Evolutionary conservation across 1,140 invertebrate species (phyloP).

Genomic region (Diprion similis): DNA sequence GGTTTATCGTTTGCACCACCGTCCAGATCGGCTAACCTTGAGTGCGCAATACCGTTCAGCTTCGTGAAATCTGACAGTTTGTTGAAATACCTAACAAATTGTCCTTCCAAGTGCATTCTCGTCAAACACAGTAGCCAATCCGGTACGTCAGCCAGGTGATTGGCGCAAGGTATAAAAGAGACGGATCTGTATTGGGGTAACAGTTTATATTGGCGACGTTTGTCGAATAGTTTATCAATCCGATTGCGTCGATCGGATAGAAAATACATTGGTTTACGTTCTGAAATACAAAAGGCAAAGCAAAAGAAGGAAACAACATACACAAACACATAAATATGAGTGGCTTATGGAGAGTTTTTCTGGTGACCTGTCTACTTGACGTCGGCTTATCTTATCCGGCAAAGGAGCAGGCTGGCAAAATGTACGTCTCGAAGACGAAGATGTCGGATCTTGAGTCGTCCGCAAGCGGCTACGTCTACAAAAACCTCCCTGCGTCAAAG

Average conservation of each 20-base stretch:
- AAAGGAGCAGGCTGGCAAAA: background rate
- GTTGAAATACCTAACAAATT: constrained; percentile 29
- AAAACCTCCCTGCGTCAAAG: constrained; percentile 18
- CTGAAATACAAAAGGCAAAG: background rate
- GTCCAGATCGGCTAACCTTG: constrained; percentile 16
- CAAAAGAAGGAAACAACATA: background rate
- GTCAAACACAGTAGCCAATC: constrained; percentile 27
- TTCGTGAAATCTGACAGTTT: constrained; percentile 34
- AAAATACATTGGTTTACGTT: no score
- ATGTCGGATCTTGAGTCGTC: background rate
- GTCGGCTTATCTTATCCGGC: constrained; percentile 15
- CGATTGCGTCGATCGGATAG: no score
- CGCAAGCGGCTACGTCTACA: constrained; percentile 17
- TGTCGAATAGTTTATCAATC: background rate
- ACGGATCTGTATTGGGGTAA: constrained; percentile 29
- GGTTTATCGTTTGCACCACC: constrained; percentile 17
- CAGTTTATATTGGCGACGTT: constrained; percentile 40
- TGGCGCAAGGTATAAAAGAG: constrained; percentile 48
- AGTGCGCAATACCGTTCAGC: constrained; percentile 26
- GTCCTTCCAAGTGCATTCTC: constrained; percentile 33
- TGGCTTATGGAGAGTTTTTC: constrained; percentile 1
- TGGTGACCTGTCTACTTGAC: constrained; percentile 14
- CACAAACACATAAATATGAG: background rate
- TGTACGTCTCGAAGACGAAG: background rate
- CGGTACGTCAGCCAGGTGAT: constrained; percentile 26